These are phyloP conservation scores for Crossaster papposus DNA, from an alignment of 53 echinoderm and acorn worm genomes.

Conservation along the genomic window DNA sequence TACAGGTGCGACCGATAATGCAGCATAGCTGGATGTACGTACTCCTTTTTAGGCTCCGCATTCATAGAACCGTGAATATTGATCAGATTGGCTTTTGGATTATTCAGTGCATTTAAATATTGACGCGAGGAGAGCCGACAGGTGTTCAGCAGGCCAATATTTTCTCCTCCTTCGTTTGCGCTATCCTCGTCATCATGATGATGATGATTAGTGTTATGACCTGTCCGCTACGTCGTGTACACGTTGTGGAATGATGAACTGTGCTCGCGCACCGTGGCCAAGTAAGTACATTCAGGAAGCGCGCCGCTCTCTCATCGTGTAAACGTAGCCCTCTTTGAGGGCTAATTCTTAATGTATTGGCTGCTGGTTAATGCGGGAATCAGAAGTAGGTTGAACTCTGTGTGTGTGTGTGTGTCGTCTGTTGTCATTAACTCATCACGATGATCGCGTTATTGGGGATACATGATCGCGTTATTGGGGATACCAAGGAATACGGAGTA, in stretches of 20 bases:
- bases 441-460: too few relatives aligned
- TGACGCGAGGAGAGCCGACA: background rate
- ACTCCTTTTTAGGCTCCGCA: background rate
- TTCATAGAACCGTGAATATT: constrained; percentile 12
- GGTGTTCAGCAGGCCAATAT: constrained; percentile 38
- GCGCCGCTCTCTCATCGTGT: background rate
- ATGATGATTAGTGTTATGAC: constrained; percentile 2
- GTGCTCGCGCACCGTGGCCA: constrained; percentile 43
- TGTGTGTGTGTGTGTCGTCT: background rate
- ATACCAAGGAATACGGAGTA: too few relatives aligned
- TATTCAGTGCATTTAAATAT: constrained; percentile 46
- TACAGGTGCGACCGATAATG: too few relatives aligned
- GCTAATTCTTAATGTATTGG: too few relatives aligned
- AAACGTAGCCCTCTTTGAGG: too few relatives aligned
- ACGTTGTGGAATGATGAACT: constrained; percentile 40
- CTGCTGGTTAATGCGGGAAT: background rate
- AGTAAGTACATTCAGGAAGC: constrained; percentile 29
- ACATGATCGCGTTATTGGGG: too few relatives aligned
- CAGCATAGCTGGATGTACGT: too few relatives aligned
- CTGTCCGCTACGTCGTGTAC: background rate
- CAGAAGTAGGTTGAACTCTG: background rate
- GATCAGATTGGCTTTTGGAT: constrained; percentile 38
- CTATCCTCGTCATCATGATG: constrained; percentile 11
- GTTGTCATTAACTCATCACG: background rate
- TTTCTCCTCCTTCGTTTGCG: background rate